Evolutionary conservation across 2,888 invertebrate species (phyloP).

Genomic region (Stictocephala bisonia): DNA sequence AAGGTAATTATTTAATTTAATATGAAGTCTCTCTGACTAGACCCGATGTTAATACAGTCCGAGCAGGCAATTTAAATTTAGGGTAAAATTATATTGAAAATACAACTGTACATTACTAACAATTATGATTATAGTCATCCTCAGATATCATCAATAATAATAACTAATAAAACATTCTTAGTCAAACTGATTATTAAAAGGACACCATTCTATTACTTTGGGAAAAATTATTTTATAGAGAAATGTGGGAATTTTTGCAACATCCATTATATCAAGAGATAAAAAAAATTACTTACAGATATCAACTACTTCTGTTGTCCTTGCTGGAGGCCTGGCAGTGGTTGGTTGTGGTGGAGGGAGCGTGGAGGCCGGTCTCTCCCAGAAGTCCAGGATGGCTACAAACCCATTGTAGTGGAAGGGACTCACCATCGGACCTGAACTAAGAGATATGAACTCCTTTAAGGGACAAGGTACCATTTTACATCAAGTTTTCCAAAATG

Average conservation of each 20-base stretch:
- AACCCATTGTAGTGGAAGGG: slow-evolving; percentile 82
- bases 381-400: slow-evolving; percentile 76
- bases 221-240: background rate
- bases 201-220: background rate
- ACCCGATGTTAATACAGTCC: too few species aligned
- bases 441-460: slow-evolving; percentile 62
- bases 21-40: too few species aligned
- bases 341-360: background rate
- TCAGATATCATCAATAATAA: too few species aligned
- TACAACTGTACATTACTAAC: too few species aligned
- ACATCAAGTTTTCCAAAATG: too few species aligned
- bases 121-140: too few species aligned
- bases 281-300: slow-evolving; percentile 42
- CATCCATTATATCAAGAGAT: background rate
- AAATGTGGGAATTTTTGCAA: background rate
- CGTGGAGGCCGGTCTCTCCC: slow-evolving; percentile 66
- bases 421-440: slow-evolving; percentile 76
- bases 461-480: too few species aligned
- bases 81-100: too few species aligned
- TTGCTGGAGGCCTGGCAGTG: slow-evolving; percentile 50
- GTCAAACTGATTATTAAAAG: too few species aligned
- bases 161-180: background rate
- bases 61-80: too few species aligned
- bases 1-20: too few species aligned
- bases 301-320: slow-evolving; percentile 51